Evolutionary conservation across 2,888 invertebrate species (phyloP).

Genomic region (Parapristionchus giblindavisi): DNA sequence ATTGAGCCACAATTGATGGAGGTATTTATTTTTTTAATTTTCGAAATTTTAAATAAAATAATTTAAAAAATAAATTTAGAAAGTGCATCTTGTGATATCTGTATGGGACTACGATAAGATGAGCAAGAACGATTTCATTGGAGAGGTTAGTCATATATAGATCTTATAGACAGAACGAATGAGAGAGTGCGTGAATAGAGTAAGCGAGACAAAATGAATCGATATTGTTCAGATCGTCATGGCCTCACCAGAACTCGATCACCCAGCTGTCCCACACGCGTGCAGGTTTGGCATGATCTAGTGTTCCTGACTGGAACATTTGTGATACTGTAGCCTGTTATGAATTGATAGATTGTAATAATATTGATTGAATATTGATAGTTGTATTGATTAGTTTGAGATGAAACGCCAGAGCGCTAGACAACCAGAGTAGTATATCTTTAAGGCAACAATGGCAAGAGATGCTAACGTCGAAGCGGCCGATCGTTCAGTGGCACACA

Average conservation of each 20-base stretch:
- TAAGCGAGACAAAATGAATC: conserved; percentile 9
- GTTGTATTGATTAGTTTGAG: no score
- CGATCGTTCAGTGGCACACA: conserved; percentile 69
- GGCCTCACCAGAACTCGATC: conserved; percentile 37
- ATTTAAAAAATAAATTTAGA: conserved; percentile 39
- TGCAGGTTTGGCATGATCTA: conserved; percentile 2
- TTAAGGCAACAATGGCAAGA: conserved; percentile 64
- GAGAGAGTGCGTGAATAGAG: conserved; percentile 11
- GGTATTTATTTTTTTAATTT: conserved; percentile 37
- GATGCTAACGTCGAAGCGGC: conserved; percentile 65
- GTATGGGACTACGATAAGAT: conserved; percentile 69
- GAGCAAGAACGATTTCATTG: conserved; percentile 69
- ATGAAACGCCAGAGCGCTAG: not conserved
- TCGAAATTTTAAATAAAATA: not conserved
- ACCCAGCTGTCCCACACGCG: conserved; percentile 36
- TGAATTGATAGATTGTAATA: no score
- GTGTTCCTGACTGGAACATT: not conserved
- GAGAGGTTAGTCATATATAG: conserved; percentile 48
- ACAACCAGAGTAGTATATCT: not conserved
- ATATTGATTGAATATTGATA: no score
- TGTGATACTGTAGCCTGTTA: not conserved
- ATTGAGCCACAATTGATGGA: conserved; percentile 64
- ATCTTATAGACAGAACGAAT: not conserved
- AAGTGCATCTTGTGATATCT: conserved; percentile 58
- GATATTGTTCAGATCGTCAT: conserved; percentile 25